Evolutionary conservation across 2,888 invertebrate species (phyloP).

Genomic region (Masnerella sp.): DNA sequence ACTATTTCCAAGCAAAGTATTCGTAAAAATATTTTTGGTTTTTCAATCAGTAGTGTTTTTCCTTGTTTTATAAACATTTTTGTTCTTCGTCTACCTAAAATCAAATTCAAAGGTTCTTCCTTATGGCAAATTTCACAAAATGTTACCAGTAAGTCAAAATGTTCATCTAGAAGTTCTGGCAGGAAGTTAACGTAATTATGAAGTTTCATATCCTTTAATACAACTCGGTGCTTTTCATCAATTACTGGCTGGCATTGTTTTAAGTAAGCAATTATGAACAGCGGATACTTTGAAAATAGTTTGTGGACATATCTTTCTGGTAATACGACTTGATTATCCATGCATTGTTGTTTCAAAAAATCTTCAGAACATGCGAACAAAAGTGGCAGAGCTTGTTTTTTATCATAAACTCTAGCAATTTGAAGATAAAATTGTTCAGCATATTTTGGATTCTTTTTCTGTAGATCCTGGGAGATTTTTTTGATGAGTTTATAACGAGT

Average conservation of each 20-base stretch:
- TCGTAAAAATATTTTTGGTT: constrained; percentile 56
- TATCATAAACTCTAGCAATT: not conserved
- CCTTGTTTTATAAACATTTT: constrained; percentile 66
- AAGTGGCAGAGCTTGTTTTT: not conserved
- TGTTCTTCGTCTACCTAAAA: constrained; percentile 54
- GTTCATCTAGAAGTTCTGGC: constrained; percentile 64
- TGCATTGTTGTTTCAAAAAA: not conserved
- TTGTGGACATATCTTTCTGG: not conserved
- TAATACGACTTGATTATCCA: not conserved
- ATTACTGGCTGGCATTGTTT: not conserved
- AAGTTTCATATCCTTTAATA: not conserved
- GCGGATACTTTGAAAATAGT: not conserved
- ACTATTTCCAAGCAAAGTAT: constrained; percentile 60
- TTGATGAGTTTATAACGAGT: constrained; percentile 67
- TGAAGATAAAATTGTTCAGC: constrained; percentile 51
- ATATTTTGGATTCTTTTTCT: constrained; percentile 45
- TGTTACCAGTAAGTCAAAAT: constrained; percentile 53
- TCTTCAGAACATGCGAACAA: not conserved
- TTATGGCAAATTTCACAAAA: not conserved
- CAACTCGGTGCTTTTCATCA: not conserved
- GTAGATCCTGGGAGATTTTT: constrained; percentile 61
- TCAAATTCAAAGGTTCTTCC: not conserved
- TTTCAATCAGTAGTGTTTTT: constrained; percentile 58
- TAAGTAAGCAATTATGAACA: not conserved
- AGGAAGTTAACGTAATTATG: constrained; percentile 55